These are phyloP conservation scores for Microplitis deprimator DNA, from an alignment of 2,888 invertebrate genomes.

Conservation along the genomic window DNA sequence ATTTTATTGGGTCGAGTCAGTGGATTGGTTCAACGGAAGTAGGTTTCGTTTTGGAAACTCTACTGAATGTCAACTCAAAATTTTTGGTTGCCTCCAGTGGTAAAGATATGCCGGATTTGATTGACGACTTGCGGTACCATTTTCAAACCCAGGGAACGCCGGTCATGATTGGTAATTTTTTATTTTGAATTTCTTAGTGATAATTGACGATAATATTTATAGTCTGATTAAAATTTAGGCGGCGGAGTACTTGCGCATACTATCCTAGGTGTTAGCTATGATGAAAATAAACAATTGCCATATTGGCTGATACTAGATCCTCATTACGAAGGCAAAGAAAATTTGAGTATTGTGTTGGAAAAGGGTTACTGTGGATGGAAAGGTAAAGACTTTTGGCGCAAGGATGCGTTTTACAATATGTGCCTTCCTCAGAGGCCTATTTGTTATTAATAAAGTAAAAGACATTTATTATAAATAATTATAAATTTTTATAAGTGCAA, in stretches of 20 bases:
- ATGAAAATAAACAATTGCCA: slow-evolving; percentile 83
- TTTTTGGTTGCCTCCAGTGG: slow-evolving; percentile 91
- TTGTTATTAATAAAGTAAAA: slow-evolving; percentile 24
- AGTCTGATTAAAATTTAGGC: slow-evolving; percentile 73
- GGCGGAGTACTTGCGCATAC: slow-evolving; percentile 99
- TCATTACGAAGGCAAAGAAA: slow-evolving; percentile 94
- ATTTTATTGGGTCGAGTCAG: slow-evolving; percentile 90
- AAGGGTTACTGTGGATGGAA: slow-evolving; percentile 99
- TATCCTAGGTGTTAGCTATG: slow-evolving; percentile 93
- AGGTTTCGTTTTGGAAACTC: slow-evolving; percentile 88
- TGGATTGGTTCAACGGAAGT: slow-evolving; percentile 99
- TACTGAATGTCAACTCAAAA: slow-evolving; percentile 83
- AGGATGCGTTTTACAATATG: slow-evolving; percentile 95
- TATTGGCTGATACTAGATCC: slow-evolving; percentile 98
- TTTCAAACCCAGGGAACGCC: slow-evolving; percentile 95
- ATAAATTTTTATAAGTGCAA: too few relatives aligned
- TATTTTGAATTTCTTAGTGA: not conserved
- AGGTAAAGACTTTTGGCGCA: slow-evolving; percentile 93
- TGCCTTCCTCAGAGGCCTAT: slow-evolving; percentile 87
- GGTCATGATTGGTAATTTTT: slow-evolving; percentile 92
- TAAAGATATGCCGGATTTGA: slow-evolving; percentile 84
- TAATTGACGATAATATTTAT: not conserved
- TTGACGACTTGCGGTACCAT: slow-evolving; percentile 88
- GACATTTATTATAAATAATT: too few relatives aligned
- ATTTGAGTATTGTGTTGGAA: slow-evolving; percentile 79